Conservation (phyloP, 2,888 invertebrate species). For the Orchesellides sinensis region DNA sequence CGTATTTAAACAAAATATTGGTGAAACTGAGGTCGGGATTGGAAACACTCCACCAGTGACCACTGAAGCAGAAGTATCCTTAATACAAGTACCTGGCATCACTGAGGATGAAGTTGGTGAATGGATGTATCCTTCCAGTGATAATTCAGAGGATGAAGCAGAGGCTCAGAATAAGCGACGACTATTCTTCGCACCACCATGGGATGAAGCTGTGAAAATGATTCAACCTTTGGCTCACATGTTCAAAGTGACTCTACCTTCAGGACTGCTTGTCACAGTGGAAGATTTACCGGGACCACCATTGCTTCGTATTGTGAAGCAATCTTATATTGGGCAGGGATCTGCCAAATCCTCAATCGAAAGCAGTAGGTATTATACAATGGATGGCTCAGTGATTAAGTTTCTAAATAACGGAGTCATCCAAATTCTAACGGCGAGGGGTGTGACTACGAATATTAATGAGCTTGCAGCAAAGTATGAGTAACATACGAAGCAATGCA, state of each 20-base stretch:
- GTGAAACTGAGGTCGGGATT: slow-evolving; percentile 9
- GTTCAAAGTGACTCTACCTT: slow-evolving; percentile 67
- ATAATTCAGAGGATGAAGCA: slow-evolving; percentile 62
- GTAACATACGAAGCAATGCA: too few relatives aligned
- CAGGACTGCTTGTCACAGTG: slow-evolving; percentile 62
- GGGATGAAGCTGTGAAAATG: slow-evolving; percentile 61
- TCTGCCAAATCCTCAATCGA: slow-evolving; percentile 60
- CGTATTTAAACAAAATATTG: neutral
- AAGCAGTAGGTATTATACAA: slow-evolving; percentile 65
- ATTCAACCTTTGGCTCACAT: slow-evolving; percentile 62
- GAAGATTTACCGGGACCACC: slow-evolving; percentile 64
- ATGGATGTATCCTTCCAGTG: slow-evolving; percentile 70
- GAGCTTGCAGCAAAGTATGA: slow-evolving; percentile 63
- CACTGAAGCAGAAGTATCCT: neutral
- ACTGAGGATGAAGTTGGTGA: slow-evolving; percentile 41
- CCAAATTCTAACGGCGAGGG: slow-evolving; percentile 70
- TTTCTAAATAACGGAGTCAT: slow-evolving; percentile 67
- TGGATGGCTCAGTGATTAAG: slow-evolving; percentile 67
- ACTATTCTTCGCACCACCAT: slow-evolving; percentile 50
- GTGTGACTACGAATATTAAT: slow-evolving; percentile 69
- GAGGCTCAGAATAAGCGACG: slow-evolving; percentile 33
- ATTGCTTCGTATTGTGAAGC: slow-evolving; percentile 66
- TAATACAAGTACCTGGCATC: slow-evolving; percentile 14
- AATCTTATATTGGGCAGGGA: slow-evolving; percentile 67
- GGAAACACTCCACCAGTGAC: neutral